Evolutionary conservation across 2,888 invertebrate genomes (phyloP).

Genomic region (Theristus sp.): DNA sequence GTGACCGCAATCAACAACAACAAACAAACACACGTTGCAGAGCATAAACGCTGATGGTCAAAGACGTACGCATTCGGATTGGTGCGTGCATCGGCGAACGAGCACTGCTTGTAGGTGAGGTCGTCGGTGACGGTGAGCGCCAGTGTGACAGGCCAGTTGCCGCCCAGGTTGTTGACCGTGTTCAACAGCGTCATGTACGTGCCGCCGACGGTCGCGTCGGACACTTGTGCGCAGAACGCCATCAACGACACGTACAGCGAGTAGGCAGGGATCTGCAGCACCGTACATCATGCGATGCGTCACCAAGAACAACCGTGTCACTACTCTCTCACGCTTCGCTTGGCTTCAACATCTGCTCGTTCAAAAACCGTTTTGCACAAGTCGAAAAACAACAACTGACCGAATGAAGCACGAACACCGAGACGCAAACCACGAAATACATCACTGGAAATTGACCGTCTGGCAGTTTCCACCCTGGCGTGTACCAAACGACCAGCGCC

Average conservation of each 20-base stretch:
- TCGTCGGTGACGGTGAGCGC: constrained; percentile 20
- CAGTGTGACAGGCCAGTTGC: constrained; percentile 62
- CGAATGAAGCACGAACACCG: constrained; percentile 74
- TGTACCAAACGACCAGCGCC: constrained; percentile 61
- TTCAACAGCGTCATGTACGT: constrained; percentile 98
- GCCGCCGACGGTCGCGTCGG: constrained; percentile 80
- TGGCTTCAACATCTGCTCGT: too few relatives aligned
- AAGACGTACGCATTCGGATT: background rate
- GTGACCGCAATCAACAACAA: too few relatives aligned
- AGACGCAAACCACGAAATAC: constrained; percentile 51
- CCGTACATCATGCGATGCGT: too few relatives aligned
- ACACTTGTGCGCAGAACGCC: constrained; percentile 92
- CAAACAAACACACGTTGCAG: too few relatives aligned
- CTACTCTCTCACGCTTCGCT: background rate
- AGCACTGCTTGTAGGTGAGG: constrained; percentile 25
- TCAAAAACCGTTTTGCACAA: background rate
- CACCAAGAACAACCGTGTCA: background rate
- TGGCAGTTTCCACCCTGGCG: constrained; percentile 50
- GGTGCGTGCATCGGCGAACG: background rate
- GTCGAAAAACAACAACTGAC: too few relatives aligned
- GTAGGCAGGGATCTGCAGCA: constrained; percentile 66
- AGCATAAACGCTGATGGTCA: too few relatives aligned
- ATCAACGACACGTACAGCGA: constrained; percentile 92
- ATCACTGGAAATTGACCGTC: constrained; percentile 48
- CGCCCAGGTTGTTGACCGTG: constrained; percentile 85